Percentiles rank a stretch among this genome's conserved stretches.
phyloP scores from a whole-genome alignment of 2,797 vertebrate species.

The Pangasius larnaudii region DNA sequence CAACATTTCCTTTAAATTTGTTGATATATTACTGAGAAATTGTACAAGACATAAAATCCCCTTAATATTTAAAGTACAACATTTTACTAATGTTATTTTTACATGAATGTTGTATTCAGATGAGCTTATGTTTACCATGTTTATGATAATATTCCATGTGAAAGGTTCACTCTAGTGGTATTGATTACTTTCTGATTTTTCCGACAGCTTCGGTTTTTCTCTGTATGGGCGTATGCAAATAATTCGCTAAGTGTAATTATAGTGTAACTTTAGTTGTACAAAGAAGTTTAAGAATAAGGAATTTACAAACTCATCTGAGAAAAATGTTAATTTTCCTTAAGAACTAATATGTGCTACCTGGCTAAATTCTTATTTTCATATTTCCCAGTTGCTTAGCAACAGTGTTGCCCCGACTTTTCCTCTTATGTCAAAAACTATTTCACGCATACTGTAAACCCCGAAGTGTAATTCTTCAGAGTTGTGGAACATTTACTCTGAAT shows the following conservation, averaged over 20 bases:
- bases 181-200: not conserved
- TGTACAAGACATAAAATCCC: not conserved
- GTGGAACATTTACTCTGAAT: not conserved
- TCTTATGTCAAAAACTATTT: not conserved
- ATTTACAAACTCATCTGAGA: not conserved
- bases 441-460: not conserved
- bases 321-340: not conserved
- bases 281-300: not conserved
- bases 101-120: not conserved
- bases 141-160: not conserved
- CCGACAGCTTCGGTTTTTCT: not conserved
- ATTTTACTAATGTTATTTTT: not conserved
- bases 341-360: not conserved
- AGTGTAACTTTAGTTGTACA: not conserved
- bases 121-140: not conserved
- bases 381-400: not conserved
- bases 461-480: not conserved
- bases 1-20: not conserved
- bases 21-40: not conserved
- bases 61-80: not conserved
- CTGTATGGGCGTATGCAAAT: not conserved
- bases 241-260: not conserved
- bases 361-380: not conserved
- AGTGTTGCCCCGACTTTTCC: not conserved
- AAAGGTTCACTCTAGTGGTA: no score